A percentile compares a stretch with the other conserved stretches of the same genome.
These are phyloP conservation scores for Neelides sp. DNA, from an alignment of 1,140 invertebrate genomes.

Conservation along the genomic window DNA sequence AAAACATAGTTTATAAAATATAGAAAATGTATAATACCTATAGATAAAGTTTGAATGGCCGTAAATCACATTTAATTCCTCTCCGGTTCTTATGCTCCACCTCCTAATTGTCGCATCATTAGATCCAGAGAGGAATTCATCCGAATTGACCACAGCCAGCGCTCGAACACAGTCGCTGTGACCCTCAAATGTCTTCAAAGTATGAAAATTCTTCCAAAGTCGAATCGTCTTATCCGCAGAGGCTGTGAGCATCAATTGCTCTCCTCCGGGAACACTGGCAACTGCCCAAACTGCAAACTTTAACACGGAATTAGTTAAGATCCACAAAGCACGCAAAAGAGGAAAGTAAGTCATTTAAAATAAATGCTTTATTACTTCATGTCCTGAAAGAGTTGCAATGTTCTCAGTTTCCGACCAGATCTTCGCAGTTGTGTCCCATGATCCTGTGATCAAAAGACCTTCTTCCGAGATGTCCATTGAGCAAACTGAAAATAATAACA, in stretches of 20 bases:
- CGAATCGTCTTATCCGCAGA: slow-evolving; percentile 84
- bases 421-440: slow-evolving; percentile 78
- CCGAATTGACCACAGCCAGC: slow-evolving; percentile 50
- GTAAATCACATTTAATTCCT: slow-evolving; percentile 61
- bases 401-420: slow-evolving; percentile 53
- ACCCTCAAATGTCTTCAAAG: slow-evolving; percentile 38
- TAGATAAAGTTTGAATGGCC: slow-evolving; percentile 61
- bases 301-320: background rate
- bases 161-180: slow-evolving; percentile 84
- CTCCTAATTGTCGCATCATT: slow-evolving; percentile 76
- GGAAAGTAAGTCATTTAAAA: no score
- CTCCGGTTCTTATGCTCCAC: slow-evolving; percentile 62
- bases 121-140: slow-evolving; percentile 69
- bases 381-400: slow-evolving; percentile 53
- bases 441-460: slow-evolving; percentile 58
- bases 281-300: slow-evolving; percentile 70
- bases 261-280: slow-evolving; percentile 43
- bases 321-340: background rate
- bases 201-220: slow-evolving; percentile 50
- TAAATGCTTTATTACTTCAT: slow-evolving; percentile 39
- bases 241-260: slow-evolving; percentile 58
- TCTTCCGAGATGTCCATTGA: slow-evolving; percentile 45
- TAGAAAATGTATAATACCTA: slow-evolving; percentile 28
- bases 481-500: slow-evolving; percentile 45
- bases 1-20: background rate